Base-by-base conservation (phyloP, 2,888 invertebrate genomes). In the Tenthredo mesomela region DNA sequence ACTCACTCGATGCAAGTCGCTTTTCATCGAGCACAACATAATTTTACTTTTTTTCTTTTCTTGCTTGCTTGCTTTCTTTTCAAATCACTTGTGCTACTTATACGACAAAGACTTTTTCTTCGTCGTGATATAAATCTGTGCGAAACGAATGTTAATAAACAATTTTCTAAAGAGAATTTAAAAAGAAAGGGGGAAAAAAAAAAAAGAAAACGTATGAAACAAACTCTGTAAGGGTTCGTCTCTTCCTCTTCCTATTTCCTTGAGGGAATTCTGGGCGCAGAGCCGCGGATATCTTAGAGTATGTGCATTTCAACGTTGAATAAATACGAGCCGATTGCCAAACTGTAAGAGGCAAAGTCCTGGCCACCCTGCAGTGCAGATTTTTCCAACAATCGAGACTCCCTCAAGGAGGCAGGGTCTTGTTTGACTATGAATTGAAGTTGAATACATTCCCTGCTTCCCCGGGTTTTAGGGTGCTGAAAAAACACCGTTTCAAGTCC, bases 261-360 rank as follows among this genome's bases (percentile, higher is more conserved):
- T 5, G 1, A n/a, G n/a, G n/a, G 18, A 50, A 54, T n/a, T 7
- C 54, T 2, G 1, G n/a, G 54, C 54, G n/a, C 54, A 54, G 54
- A 54, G 21, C 61, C 25, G 70, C 25, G 70, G 37, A 18, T 25
- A 70, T 70, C 70, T 61, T 12, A 80, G 37, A 61, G 80, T 61
- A 61, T 80, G 80, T 50, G 80, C 80, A 80, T 80, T 80, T 80
- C 61, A 80, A 80, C 80, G 80, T 61, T 80, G 80, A 40, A 61
- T 61, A 80, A 80, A 80, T 80, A 80, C 37, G 5, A 37, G 9
- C 40, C 61, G 37, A 70, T 70, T 73, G 40, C 25, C n/a, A 73
- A 73, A 43, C n/a, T 70, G 21, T 70, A 29, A 70, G 37, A 70
- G 33, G 33, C 33, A 4, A 21, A 61, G 7, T 54, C 54, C 54